Conservation (phyloP, 2,797 vertebrate genomes). For the Peromyscus melanophrys region DNA sequence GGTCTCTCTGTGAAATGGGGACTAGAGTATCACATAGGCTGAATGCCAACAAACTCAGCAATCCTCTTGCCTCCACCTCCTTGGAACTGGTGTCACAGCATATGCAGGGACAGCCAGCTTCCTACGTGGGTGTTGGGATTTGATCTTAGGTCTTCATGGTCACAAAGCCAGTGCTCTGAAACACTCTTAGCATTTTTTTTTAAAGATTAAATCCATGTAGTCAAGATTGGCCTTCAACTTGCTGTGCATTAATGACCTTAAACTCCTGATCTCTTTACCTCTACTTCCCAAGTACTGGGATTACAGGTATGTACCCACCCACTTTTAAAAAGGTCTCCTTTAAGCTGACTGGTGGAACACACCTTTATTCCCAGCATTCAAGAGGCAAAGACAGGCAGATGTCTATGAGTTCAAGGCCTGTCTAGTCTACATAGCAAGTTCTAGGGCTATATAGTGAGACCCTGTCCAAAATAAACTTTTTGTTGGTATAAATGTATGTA, state of each 20-base stretch:
- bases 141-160: not conserved
- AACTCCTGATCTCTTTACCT: not conserved
- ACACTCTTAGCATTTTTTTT: not conserved
- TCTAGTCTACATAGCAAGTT: too few species aligned
- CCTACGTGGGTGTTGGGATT: too few species aligned
- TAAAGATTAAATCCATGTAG: not conserved
- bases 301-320: too few species aligned
- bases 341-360: too few species aligned
- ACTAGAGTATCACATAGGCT: not conserved
- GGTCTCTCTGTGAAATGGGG: not conserved
- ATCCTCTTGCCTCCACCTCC: not conserved
- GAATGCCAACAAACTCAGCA: not conserved
- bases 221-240: not conserved
- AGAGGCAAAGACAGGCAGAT: too few species aligned
- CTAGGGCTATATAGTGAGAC: too few species aligned
- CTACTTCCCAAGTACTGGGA: not conserved
- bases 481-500: too few species aligned
- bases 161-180: not conserved
- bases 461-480: too few species aligned
- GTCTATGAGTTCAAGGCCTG: too few species aligned
- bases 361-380: too few species aligned
- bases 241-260: not conserved
- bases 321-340: too few species aligned
- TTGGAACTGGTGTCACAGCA: not conserved
- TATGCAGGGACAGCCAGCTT: not conserved